Conservation (phyloP, 2,113 vertebrate species). For the Pedetes capensis region DNA sequence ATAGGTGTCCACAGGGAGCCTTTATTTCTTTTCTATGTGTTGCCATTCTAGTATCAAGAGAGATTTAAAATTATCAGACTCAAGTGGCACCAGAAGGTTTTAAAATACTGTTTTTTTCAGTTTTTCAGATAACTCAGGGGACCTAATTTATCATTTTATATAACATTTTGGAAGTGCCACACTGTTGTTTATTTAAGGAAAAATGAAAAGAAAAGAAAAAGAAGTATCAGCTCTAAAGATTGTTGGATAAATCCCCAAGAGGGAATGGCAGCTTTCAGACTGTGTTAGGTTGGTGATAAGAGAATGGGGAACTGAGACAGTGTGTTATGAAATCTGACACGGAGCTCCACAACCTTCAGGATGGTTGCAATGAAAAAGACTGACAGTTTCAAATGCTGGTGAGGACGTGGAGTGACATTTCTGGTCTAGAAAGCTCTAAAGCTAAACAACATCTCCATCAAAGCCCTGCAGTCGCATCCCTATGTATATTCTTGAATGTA, state of each 20-base stretch:
- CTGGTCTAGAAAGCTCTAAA: not conserved
- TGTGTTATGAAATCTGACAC: not conserved
- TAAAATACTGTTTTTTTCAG: not conserved
- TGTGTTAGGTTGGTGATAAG: not conserved
- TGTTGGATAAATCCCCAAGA: not conserved
- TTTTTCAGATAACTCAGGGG: not conserved
- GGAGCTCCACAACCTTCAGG: not conserved
- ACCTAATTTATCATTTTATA: not conserved
- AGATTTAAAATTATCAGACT: not conserved
- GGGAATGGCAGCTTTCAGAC: not conserved
- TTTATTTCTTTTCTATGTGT: not conserved
- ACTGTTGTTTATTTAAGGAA: not conserved
- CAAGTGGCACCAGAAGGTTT: not conserved
- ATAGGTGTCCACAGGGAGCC: not conserved
- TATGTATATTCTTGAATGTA: too few relatives aligned
- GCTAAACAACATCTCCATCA: not conserved
- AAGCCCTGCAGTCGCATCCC: not conserved
- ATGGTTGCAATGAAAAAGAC: not conserved
- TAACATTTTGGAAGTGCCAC: not conserved
- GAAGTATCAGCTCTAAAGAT: not conserved
- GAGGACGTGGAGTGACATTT: not conserved
- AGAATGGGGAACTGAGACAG: not conserved
- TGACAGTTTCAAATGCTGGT: not conserved
- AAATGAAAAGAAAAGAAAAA: not conserved
- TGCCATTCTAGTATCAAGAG: not conserved